Base-by-base conservation (phyloP, 1,140 invertebrate species). In the Lethrus apterus region DNA sequence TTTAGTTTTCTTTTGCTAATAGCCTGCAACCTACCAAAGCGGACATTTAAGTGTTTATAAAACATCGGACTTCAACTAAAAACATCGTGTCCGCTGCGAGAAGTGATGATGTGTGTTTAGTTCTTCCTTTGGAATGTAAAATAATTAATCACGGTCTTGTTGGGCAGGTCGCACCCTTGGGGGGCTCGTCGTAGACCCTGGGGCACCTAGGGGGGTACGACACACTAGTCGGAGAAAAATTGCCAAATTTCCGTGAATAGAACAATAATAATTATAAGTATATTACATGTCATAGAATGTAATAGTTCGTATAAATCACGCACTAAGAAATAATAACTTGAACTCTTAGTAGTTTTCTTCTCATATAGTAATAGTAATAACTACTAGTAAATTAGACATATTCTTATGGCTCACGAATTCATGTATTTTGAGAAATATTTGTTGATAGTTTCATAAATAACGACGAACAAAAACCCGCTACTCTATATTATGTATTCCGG, bases 91-190 rank as follows among this genome's bases (percentile, higher is more conserved):
- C 36, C 13, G 35, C 36, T 19, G 46, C 31, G 36, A 42, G 44
- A 36, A 50, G 48, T 50, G 48, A 50, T 42, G 48, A 50, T 50
- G 44, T 50, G 48, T 50, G 48, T 50, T 50, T 50, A 50, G 48
- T 50, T 50, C 33, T 43, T 19, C 24, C 14, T 5, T 24, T 32
- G 41, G 41, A 44, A 44, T 44, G 41, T 44, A 44, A 20, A 19
- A 17, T 32, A 44, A 44, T 44, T 29, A 44, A 44, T 44, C 41
- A 44, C 20, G 29, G 41, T 17, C 41, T 44, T 29, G 41, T 38
- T 38, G 35, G 17, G 18, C 19, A 29, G 35, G 19, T 13, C 35
- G 18, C 35, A 11, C 35, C 5, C 35, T 38, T 38, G 35, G 35
- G 35, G 35, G 35, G 10, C 11, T 21, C 35, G 35, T 11, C 18